Conservation (phyloP, 2,113 vertebrate genomes). For the Urocitellus parryii region DNA sequence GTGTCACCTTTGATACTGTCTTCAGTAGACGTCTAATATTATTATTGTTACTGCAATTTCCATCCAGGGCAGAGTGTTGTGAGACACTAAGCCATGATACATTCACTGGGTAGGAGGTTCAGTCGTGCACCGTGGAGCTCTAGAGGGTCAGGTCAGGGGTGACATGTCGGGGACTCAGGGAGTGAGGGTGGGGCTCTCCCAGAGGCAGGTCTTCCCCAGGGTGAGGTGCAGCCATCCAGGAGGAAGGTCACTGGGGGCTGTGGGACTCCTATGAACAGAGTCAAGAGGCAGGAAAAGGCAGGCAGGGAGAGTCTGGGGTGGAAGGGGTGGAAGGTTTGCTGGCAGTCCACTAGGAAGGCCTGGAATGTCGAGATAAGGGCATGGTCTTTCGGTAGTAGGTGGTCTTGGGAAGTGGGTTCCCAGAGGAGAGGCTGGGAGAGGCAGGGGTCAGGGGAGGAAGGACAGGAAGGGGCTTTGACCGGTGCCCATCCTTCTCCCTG, state of each 20-base stretch:
- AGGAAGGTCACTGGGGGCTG: not conserved
- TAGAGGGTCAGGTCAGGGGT: not conserved
- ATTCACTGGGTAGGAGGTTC: too few species aligned
- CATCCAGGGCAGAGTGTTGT: not conserved
- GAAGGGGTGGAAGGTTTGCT: constrained; percentile 45
- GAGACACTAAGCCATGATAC: not conserved
- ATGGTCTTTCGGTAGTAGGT: not conserved
- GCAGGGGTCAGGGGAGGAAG: not conserved
- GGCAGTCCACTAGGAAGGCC: constrained; percentile 47
- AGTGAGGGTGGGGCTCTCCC: not conserved
- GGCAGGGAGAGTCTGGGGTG: not conserved
- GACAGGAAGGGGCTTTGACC: not conserved
- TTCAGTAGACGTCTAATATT: not conserved
- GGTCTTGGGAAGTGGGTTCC: not conserved
- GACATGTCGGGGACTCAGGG: fast-evolving
- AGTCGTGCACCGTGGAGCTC: not conserved
- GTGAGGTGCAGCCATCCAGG: not conserved
- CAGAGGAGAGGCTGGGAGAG: not conserved
- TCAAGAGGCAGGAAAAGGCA: constrained; percentile 5
- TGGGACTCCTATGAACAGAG: not conserved
- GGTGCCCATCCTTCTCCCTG: not conserved
- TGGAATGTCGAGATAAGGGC: constrained; percentile 50
- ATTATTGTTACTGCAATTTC: not conserved
- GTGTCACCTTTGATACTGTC: not conserved
- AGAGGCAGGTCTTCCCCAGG: not conserved